These are phyloP conservation scores for Notothenia coriiceps DNA, from an alignment of 2,113 vertebrate genomes.

Conservation along the genomic window DNA sequence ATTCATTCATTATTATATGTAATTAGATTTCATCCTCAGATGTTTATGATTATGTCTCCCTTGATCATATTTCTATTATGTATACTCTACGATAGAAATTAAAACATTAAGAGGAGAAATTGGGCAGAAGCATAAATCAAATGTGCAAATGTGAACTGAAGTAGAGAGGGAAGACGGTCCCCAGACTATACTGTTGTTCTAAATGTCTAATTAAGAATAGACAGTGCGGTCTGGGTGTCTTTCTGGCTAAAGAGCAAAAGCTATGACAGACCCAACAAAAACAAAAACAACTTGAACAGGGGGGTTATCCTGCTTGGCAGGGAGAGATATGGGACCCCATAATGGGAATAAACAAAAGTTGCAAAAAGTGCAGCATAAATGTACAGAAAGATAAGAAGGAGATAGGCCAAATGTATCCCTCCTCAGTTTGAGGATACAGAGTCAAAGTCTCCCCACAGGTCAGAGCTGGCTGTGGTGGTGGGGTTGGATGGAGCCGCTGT, in stretches of 20 bases:
- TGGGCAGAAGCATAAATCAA: slow-evolving; percentile 2
- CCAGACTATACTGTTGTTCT: background rate
- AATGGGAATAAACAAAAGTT: slow-evolving; percentile 34
- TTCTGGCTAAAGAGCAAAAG: slow-evolving; percentile 18
- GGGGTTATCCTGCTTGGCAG: slow-evolving; percentile 52
- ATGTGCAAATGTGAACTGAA: background rate
- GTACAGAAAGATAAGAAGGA: slow-evolving; percentile 35
- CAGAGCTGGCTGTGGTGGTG: slow-evolving; percentile 70
- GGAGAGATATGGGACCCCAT: slow-evolving; percentile 35
- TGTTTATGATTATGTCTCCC: slow-evolving; percentile 38
- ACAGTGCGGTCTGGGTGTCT: slow-evolving; percentile 12
- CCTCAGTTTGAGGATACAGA: slow-evolving; percentile 91
- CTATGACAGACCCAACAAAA: slow-evolving; percentile 15
- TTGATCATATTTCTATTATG: slow-evolving; percentile 36
- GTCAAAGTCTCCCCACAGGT: slow-evolving; percentile 95
- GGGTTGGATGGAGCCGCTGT: slow-evolving; percentile 65
- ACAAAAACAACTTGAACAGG: slow-evolving; percentile 31
- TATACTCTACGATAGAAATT: slow-evolving; percentile 36
- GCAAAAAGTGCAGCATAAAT: slow-evolving; percentile 65
- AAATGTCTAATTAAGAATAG: slow-evolving; percentile 21
- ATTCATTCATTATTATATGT: slow-evolving; percentile 57
- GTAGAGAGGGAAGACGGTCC: background rate
- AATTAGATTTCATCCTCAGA: slow-evolving; percentile 27
- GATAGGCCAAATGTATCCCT: background rate
- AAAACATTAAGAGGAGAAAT: slow-evolving; percentile 1